phyloP scores from a whole-genome alignment of 2,113 vertebrate genomes.

The Peromyscus californicus region DNA sequence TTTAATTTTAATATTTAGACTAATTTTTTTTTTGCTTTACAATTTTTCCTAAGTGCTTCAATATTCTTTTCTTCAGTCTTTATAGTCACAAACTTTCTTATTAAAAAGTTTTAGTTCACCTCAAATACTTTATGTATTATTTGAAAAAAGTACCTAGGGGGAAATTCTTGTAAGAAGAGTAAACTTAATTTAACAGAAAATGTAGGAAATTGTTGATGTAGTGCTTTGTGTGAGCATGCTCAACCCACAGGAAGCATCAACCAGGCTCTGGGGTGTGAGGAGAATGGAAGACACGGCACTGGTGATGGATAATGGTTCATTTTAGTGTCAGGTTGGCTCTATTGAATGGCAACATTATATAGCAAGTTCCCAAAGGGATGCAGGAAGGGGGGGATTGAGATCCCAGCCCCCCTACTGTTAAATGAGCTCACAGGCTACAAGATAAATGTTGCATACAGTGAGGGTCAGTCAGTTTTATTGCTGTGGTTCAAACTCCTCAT shows the following conservation, averaged over 20 bases:
- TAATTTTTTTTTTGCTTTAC: neutral
- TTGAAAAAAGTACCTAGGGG: conserved; percentile 65
- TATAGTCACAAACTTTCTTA: conserved; percentile 67
- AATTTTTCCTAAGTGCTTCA: conserved; percentile 36
- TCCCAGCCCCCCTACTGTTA: conserved; percentile 60
- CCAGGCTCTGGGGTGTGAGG: conserved; percentile 37
- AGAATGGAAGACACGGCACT: conserved; percentile 15
- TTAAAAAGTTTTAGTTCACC: conserved; percentile 73
- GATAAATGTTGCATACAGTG: conserved; percentile 76
- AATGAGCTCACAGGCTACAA: conserved; percentile 67
- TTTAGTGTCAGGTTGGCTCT: conserved; percentile 69
- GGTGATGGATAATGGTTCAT: conserved; percentile 67
- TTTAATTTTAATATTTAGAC: conserved; percentile 28
- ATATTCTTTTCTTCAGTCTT: conserved; percentile 36
- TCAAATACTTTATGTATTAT: conserved; percentile 64
- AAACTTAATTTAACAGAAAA: conserved; percentile 78
- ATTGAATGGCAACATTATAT: conserved; percentile 46
- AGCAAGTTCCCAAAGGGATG: conserved; percentile 58
- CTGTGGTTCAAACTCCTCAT: conserved; percentile 64
- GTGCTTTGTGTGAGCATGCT: conserved; percentile 42
- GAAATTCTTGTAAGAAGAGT: conserved; percentile 68
- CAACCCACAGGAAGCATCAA: conserved; percentile 67
- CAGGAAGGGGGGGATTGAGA: neutral
- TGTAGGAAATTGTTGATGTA: conserved; percentile 76
- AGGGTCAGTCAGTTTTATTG: conserved; percentile 77